Conservation (phyloP, 2,113 vertebrate species). For the Reinhardtius hippoglossoides region DNA sequence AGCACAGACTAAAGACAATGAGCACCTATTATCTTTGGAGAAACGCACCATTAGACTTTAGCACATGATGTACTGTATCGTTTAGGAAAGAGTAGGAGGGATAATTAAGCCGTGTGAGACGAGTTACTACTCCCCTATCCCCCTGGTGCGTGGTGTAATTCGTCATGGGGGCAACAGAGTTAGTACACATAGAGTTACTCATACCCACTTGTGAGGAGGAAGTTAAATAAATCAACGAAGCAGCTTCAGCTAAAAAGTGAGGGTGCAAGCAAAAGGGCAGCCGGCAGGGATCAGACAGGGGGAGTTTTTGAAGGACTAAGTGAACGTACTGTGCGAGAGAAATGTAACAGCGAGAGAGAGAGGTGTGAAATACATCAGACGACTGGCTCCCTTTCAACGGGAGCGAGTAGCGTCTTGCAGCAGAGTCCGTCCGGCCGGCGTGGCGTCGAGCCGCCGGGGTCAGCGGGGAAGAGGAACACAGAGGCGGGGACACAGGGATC, state of each 20-base stretch:
- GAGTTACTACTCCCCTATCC: slow-evolving; percentile 34
- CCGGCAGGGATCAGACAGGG: slow-evolving; percentile 2
- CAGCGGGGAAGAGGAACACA: slow-evolving; percentile 15
- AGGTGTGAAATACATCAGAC: slow-evolving; percentile 21
- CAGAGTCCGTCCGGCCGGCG: neutral
- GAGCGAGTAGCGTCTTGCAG: slow-evolving; percentile 5
- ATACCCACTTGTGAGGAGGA: neutral
- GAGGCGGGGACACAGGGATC: slow-evolving; percentile 30
- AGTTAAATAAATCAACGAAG: slow-evolving; percentile 8
- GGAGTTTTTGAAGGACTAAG: slow-evolving; percentile 3
- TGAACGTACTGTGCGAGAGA: neutral
- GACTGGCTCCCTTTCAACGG: slow-evolving; percentile 15
- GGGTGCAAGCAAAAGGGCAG: slow-evolving; percentile 6
- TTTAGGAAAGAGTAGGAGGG: slow-evolving; percentile 55
- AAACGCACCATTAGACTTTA: slow-evolving; percentile 71
- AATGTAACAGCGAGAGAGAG: slow-evolving; percentile 10
- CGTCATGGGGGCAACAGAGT: slow-evolving; percentile 50
- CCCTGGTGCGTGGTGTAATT: slow-evolving; percentile 52
- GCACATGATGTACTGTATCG: slow-evolving; percentile 66
- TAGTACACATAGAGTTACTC: slow-evolving; percentile 47
- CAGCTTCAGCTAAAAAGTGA: neutral
- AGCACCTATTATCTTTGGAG: slow-evolving; percentile 71
- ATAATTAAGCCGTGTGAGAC: slow-evolving; percentile 68
- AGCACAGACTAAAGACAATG: slow-evolving; percentile 35
- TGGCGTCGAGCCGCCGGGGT: slow-evolving; percentile 48